phyloP scores from a whole-genome alignment of 2,113 vertebrate genomes.

The Grantiella picta region DNA sequence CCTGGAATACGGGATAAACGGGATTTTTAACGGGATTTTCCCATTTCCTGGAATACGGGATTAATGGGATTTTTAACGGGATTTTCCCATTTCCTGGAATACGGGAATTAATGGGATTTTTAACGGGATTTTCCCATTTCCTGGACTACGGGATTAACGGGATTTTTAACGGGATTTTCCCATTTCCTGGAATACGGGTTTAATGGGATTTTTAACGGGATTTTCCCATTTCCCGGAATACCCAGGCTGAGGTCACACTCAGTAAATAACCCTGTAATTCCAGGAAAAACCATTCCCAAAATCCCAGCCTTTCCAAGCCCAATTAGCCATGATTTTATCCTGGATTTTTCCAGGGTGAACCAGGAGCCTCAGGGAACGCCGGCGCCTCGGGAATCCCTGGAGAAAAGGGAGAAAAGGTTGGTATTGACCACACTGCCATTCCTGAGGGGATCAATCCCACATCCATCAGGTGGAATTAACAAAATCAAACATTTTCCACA shows the following conservation, averaged over 20 bases:
- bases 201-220: too few species aligned
- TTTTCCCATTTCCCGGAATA: too few species aligned
- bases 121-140: too few species aligned
- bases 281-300: background rate
- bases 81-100: too few species aligned
- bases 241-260: background rate
- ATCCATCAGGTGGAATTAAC: background rate
- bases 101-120: too few species aligned
- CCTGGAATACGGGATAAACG: too few species aligned
- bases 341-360: slow-evolving; percentile 71
- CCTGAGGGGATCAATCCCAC: background rate
- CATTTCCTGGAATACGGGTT: too few species aligned
- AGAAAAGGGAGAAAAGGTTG: slow-evolving; percentile 83
- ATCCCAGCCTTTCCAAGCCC: background rate
- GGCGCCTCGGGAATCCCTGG: slow-evolving; percentile 74
- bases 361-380: slow-evolving; percentile 71
- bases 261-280: background rate
- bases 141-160: too few species aligned
- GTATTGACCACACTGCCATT: background rate
- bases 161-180: too few species aligned
- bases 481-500: background rate
- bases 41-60: too few species aligned
- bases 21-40: too few species aligned
- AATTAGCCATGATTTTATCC: background rate
- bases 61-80: too few species aligned